Percentiles rank a stretch among this genome's conserved stretches.
These are phyloP conservation scores for Ammospiza maritima DNA, from an alignment of 2,797 vertebrate species.

Conservation along the genomic window DNA sequence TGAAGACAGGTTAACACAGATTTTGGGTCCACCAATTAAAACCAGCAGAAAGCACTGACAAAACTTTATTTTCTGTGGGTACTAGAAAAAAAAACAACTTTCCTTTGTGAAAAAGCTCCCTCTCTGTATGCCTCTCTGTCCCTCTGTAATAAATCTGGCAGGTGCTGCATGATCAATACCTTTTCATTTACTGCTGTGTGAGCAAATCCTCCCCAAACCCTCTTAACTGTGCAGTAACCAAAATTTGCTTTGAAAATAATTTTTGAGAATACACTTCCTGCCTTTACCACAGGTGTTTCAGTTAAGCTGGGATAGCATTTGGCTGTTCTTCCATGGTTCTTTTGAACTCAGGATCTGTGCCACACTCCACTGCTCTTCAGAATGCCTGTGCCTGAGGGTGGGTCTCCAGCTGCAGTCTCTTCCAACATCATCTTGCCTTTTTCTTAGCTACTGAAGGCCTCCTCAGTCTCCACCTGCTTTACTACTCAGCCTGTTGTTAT, in stretches of 20 bases:
- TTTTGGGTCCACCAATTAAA: not conserved
- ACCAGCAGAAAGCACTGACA: not conserved
- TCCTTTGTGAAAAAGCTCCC: not conserved
- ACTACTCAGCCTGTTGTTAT: not conserved
- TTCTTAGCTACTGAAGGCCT: not conserved
- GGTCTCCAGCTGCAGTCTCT: not conserved
- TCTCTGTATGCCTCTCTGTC: not conserved
- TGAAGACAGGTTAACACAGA: not conserved
- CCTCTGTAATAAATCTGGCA: not conserved
- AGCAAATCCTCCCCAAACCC: not conserved
- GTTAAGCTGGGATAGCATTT: not conserved
- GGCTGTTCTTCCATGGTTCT: not conserved
- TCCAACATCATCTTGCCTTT: not conserved
- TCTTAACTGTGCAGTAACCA: not conserved
- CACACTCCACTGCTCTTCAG: not conserved
- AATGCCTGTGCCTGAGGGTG: not conserved
- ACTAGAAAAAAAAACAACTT: not conserved
- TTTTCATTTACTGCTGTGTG: not conserved
- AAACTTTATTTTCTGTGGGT: not conserved
- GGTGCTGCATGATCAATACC: not conserved
- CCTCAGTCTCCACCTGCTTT: not conserved
- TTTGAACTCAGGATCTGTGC: not conserved
- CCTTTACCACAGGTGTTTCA: not conserved
- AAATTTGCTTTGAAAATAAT: not conserved
- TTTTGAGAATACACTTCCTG: not conserved